These are phyloP conservation scores for Cheilosia pagana DNA, from an alignment of 2,888 invertebrate species.

Conservation along the genomic window DNA sequence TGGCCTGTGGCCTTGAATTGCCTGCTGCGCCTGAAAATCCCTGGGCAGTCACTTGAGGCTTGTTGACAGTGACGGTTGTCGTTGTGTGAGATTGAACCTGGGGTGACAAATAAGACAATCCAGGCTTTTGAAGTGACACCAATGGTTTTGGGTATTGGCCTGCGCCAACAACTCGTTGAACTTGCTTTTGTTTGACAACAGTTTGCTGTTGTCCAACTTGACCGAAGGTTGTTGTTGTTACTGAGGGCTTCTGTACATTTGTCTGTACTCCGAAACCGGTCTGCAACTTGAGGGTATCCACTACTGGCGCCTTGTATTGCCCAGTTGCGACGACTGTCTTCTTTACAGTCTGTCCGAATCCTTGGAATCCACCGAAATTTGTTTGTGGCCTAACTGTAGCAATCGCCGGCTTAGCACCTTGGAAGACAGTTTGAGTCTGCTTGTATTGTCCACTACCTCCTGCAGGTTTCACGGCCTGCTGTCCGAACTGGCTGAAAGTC, in stretches of 20 bases:
- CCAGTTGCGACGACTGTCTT: background rate
- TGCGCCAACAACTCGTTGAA: background rate
- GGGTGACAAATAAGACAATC: background rate
- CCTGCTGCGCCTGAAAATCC: background rate
- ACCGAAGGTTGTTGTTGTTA: accelerated
- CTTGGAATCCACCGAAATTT: background rate
- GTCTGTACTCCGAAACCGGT: background rate
- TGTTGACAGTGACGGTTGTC: background rate
- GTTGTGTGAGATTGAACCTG: background rate
- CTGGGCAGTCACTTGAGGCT: slow-evolving; percentile 2
- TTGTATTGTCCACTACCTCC: too few species aligned
- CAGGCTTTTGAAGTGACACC: background rate
- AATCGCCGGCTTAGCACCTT: too few species aligned
- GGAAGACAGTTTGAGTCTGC: too few species aligned
- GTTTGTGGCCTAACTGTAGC: background rate
- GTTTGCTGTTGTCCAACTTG: background rate
- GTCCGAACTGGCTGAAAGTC: slow-evolving; percentile 13
- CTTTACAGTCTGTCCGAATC: background rate
- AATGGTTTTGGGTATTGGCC: background rate
- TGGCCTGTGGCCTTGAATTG: background rate
- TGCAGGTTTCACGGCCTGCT: background rate
- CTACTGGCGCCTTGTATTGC: slow-evolving; percentile 19
- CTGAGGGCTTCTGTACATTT: background rate
- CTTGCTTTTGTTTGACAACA: too few species aligned
- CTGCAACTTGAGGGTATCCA: background rate